Conservation (phyloP, 2,113 vertebrate species). For the Lipotes vexillifer region DNA sequence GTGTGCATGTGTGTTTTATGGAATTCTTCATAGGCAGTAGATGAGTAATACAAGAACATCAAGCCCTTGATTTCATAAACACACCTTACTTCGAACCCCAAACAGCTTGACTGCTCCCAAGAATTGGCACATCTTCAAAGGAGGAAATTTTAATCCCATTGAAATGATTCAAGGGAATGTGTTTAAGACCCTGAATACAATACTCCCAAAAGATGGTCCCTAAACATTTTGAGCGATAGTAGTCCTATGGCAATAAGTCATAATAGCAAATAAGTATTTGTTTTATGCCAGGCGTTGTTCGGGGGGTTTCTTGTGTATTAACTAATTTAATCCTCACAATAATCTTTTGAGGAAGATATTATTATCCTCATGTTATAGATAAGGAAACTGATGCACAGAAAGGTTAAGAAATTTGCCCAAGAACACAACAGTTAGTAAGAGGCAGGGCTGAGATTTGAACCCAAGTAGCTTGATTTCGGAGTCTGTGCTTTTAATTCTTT, state of each 20-base stretch:
- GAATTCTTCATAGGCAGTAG: background rate
- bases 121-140: background rate
- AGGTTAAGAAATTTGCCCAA: background rate
- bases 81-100: background rate
- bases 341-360: background rate
- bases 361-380: background rate
- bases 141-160: background rate
- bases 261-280: background rate
- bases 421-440: background rate
- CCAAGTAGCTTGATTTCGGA: background rate
- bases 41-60: too few relatives aligned
- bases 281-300: background rate
- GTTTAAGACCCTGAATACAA: background rate
- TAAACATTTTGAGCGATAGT: background rate
- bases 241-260: background rate
- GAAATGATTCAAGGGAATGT: background rate
- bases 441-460: background rate
- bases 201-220: background rate
- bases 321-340: background rate
- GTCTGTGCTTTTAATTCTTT: background rate
- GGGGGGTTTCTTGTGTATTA: background rate
- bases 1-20: background rate
- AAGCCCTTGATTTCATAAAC: background rate
- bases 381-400: background rate
- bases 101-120: background rate